Evolutionary conservation across 2,113 vertebrate species (phyloP), one percentile per base, ranked within the genome.

Genomic region (Uria aalge): DNA sequence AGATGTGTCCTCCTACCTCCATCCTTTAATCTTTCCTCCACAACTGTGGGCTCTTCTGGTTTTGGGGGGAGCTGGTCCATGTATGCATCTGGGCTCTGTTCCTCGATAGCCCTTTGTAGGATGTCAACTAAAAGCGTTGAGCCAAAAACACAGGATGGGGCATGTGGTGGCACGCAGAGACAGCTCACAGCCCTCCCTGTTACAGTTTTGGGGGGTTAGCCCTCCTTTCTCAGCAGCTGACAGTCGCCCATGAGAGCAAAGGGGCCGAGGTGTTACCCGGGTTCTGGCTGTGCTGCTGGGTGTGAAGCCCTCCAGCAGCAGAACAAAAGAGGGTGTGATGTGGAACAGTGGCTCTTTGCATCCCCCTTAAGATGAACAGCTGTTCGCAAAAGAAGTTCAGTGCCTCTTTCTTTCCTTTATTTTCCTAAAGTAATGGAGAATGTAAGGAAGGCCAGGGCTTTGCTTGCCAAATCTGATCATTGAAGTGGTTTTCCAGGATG

Each of bases 401-500:
- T 24, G 63, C 40, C 43, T 22, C 52, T 71, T 77, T n/a, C 50
- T 71, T 85, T 24, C 6, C 53, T 90, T 56, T 38, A n/a, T 77
- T 95, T 75, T 59, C 60, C 77, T 78, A 15, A 87, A 81, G 73
- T 40, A 81, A 34, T n/a, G 47, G 34, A 63, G 43, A 47, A 91
- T 63, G 52, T 50, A 88, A 88, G 72, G 78, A 48, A 69, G n/a
- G 88, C n/a, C 23, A 43, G 32, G n/a, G 27, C 43, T 80, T 79
- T 0, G 4, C 74, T 72, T 90, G 56, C 50, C 72, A 88, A 88
- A 79, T 74, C 63, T 81, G 76, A 72, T 92, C 1, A 48, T 93
- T 86, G 38, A 67, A 89, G 68, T 75, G 87, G 13, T 88, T 94
- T 88, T 93, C 32, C 76, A 78, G 72, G 63, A 63, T 63, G 73